Evolutionary conservation across 2,888 invertebrate species (phyloP), one percentile per base, ranked within the genome.

Genomic region (Agrotis puta): DNA sequence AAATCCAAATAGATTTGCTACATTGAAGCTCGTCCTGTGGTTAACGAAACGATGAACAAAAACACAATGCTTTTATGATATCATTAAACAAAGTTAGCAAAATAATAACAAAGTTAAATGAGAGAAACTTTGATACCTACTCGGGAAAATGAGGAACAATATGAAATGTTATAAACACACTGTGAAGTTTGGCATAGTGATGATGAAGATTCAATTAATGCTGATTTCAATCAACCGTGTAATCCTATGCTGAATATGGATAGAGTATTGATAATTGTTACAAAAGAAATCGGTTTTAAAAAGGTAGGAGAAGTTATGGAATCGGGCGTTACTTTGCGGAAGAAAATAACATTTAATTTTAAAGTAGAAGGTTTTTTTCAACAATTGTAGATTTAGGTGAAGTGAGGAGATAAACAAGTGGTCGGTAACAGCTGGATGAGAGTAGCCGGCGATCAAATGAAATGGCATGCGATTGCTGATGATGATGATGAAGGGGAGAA

Each of bases 31-130:
- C 13, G 5, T 14, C 6, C 56, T 66, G 50, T 20, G 39, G 75
- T 75, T 74, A 74, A 24, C 6, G 27, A 39, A 18, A 27, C 2
- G n/a, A 14, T 20, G 14, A 50, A 16, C 24, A 39, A 18, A 66
- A 57, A 66, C 43, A 57, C 39, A 57, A 57, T 33, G n/a, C 4
- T 24, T 18, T 43, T 2, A 27, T 74, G 56, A 75, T 51, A n/a
- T 72, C 45, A 72, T 53, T 7, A 20, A 2, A 24, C 11, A 39
- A 24, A 18, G 6, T n/a, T 51, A 47, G 14, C 11, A 20, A 47
- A 9, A 33, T 27, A 3, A 27, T 3, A 27, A 9, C 16, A 3
- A 58, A 27, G 9, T 18, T 18, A 43, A 20, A 27, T 14, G n/a
- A 51, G 24, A 24, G 18, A 47, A 54, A 65, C 18, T 18, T 53